These are phyloP conservation scores for Manis javanica DNA, from an alignment of 2,797 vertebrate species.

Conservation along the genomic window DNA sequence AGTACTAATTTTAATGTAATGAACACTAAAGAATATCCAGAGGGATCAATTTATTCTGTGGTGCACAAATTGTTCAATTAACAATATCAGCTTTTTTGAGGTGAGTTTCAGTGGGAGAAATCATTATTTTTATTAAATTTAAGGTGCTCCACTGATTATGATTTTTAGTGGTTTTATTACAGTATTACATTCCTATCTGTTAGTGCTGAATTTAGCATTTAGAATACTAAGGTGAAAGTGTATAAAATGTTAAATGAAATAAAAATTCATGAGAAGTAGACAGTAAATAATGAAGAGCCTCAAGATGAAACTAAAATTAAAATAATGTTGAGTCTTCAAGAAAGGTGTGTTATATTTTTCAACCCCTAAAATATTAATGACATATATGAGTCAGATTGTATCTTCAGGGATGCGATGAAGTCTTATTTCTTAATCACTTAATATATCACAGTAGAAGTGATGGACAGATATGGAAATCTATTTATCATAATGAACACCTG, in stretches of 20 bases:
- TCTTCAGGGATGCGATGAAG: background rate
- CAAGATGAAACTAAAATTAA: background rate
- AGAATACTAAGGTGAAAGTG: background rate
- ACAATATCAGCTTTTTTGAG: background rate
- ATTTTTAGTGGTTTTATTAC: background rate
- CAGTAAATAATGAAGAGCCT: background rate
- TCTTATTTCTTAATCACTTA: background rate
- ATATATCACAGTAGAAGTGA: background rate
- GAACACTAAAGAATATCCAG: background rate
- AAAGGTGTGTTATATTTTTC: background rate
- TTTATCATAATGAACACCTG: background rate
- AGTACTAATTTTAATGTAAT: background rate
- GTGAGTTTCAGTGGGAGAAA: background rate
- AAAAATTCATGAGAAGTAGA: background rate
- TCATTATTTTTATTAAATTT: background rate
- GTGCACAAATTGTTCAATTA: background rate
- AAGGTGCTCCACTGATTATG: no score
- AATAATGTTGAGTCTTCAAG: background rate
- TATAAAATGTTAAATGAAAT: background rate
- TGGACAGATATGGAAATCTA: background rate
- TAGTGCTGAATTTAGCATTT: background rate
- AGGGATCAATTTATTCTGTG: background rate
- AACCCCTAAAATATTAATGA: background rate
- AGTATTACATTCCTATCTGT: background rate
- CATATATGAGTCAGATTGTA: background rate